Conservation (phyloP, 1,140 invertebrate species). For the Apocrypta bakeri region DNA sequence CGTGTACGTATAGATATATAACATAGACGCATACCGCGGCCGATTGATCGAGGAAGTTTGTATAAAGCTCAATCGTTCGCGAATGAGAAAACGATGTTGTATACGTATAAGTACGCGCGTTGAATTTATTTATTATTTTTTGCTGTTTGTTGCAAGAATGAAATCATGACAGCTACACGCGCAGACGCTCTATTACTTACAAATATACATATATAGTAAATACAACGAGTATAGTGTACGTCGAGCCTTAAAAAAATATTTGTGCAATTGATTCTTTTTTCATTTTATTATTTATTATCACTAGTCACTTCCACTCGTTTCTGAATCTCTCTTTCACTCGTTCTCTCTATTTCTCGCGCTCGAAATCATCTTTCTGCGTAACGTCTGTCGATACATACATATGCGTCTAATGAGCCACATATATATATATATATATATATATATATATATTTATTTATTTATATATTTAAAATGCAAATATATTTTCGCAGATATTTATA, state of each 20-base stretch:
- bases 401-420: no score
- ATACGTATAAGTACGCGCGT: neutral
- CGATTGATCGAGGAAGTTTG: conserved; percentile 30
- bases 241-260: conserved; percentile 45
- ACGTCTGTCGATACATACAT: neutral
- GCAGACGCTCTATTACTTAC: conserved; percentile 35
- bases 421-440: no score
- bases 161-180: conserved; percentile 5
- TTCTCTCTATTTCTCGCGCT: neutral
- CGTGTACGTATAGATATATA: neutral
- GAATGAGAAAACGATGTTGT: neutral
- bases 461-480: conserved; percentile 21
- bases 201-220: conserved; percentile 28
- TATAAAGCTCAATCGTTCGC: conserved; percentile 9
- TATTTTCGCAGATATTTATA: conserved; percentile 12
- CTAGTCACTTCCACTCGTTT: neutral
- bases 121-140: no score
- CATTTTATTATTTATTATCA: conserved; percentile 23
- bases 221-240: conserved; percentile 28
- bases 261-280: conserved; percentile 45
- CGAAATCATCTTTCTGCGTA: neutral
- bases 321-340: neutral
- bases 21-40: neutral
- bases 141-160: neutral
- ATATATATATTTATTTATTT: no score